Evolutionary conservation across 2,113 vertebrate genomes (phyloP), one percentile per base, ranked within the genome.

Genomic region (Tylochromis polylepis): DNA sequence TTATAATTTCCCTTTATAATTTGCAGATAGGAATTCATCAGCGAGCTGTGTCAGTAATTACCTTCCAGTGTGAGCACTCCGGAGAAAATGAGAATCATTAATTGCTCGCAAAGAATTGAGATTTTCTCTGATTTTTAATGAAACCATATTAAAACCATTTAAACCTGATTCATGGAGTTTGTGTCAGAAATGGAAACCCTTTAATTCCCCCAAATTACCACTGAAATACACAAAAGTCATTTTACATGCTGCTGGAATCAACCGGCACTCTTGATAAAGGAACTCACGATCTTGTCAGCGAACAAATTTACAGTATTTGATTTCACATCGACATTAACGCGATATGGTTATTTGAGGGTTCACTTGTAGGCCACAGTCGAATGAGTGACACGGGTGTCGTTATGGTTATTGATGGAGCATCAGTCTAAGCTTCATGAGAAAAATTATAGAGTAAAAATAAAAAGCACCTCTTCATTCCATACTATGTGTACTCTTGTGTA

Each of bases 1-100:
- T 81, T 82, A 82, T 90, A 90, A 92, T 90, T 89, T 90, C 87
- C 80, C 83, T 81, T 62, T 55, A 77, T 85, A 85, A 81, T 83
- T 90, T 83, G 58, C 24, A 51, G 70, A 77, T 77, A 83, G 58
- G 55, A 87, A 85, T 81, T 79, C 49, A 85, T 90, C 79, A 81
- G 27, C 18, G 57, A 8, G 70, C 41, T 49, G 41, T 36, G 36
- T 88, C 78, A 90, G 82, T 82, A 85, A 38, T 86, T 84, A 81
- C 43, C 67, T 86, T 81, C 49, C 75, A 79, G 16, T 57, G 38
- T 70, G 81, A 78, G 62, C 38, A 29, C 77, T 75, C 6, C 6
- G 11, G 70, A 77, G 70, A 51, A 77, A 77, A 87, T 84, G 56
- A 60, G 77, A 38, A 77, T 75, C 67, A 81, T 78, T 84, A 24